Evolutionary conservation across 2,797 vertebrate genomes (phyloP).

Genomic region (Poeciliopsis turneri): DNA sequence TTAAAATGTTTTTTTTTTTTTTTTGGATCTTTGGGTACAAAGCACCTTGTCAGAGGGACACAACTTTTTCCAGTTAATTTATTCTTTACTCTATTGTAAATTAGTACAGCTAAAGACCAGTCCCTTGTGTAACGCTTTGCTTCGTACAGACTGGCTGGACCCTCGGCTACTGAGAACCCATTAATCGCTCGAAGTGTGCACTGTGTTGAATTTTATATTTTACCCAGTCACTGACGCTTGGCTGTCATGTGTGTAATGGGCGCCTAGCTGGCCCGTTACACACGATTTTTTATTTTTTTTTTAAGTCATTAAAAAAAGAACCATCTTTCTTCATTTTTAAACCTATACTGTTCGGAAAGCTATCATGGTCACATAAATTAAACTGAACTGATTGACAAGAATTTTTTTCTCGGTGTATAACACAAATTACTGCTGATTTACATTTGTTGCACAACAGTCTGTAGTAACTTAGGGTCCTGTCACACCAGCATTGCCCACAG

Average conservation of each 20-base stretch:
- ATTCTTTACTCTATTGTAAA: too few relatives aligned
- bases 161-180: too few relatives aligned
- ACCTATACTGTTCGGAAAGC: background rate
- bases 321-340: background rate
- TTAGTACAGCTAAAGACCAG: too few relatives aligned
- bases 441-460: background rate
- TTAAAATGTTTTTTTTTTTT: background rate
- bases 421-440: background rate
- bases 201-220: too few relatives aligned
- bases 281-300: too few relatives aligned
- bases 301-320: too few relatives aligned
- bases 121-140: too few relatives aligned
- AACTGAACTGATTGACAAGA: background rate
- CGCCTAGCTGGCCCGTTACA: too few relatives aligned
- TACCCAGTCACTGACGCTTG: too few relatives aligned
- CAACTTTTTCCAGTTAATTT: background rate
- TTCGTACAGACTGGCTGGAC: too few relatives aligned
- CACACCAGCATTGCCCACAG: background rate
- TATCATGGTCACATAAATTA: background rate
- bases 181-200: too few relatives aligned
- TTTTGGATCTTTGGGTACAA: background rate
- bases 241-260: too few relatives aligned
- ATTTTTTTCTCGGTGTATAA: background rate
- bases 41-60: background rate
- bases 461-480: background rate